Evolutionary conservation across 2,113 vertebrate genomes (phyloP).

Genomic region (Scomber scombrus): DNA sequence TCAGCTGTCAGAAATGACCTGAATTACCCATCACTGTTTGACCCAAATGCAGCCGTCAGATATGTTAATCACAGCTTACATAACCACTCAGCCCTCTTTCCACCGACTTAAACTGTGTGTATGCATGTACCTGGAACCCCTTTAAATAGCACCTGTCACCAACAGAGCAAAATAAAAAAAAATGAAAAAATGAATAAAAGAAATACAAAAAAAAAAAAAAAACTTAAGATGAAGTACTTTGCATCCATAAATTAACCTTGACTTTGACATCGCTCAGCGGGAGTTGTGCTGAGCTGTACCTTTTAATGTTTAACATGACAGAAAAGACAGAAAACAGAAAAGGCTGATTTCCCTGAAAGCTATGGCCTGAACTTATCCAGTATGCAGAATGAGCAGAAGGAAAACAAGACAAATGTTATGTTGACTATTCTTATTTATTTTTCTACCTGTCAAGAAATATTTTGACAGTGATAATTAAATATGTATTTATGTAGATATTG

Average conservation of each 20-base stretch:
- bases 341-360: slow-evolving; percentile 69
- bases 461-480: slow-evolving; percentile 56
- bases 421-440: slow-evolving; percentile 27
- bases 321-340: slow-evolving; percentile 46
- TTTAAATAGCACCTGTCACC: slow-evolving; percentile 73
- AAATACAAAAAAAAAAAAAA: neutral
- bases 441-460: slow-evolving; percentile 41
- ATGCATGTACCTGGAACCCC: slow-evolving; percentile 22
- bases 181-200: slow-evolving; percentile 28
- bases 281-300: slow-evolving; percentile 49
- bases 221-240: slow-evolving; percentile 54
- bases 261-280: slow-evolving; percentile 59
- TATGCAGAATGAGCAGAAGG: slow-evolving; percentile 35
- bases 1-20: slow-evolving; percentile 87
- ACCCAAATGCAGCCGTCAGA: slow-evolving; percentile 84
- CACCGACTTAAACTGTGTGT: slow-evolving; percentile 43
- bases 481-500: slow-evolving; percentile 68
- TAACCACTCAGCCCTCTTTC: slow-evolving; percentile 73
- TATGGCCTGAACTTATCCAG: slow-evolving; percentile 59
- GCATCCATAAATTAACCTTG: slow-evolving; percentile 75
- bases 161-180: slow-evolving; percentile 37
- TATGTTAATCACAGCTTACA: slow-evolving; percentile 84
- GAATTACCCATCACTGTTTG: slow-evolving; percentile 84
- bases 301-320: slow-evolving; percentile 76
- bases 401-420: slow-evolving; percentile 44